Evolutionary conservation across 2,797 vertebrate species (phyloP), one percentile per base, ranked within the genome.

Genomic region (Lutjanus argentimaculatus): DNA sequence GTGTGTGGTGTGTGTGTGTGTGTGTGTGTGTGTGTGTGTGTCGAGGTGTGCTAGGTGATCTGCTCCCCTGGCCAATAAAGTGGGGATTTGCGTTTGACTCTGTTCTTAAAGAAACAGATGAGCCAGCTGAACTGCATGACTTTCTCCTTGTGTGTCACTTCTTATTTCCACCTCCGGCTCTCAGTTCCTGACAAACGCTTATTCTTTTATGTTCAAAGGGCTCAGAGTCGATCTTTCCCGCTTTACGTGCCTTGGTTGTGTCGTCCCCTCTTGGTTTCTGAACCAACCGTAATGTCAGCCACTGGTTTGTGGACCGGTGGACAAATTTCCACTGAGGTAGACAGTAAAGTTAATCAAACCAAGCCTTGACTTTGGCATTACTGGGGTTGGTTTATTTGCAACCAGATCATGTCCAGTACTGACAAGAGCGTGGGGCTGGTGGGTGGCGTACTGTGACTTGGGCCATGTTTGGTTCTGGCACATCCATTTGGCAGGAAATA

Each of bases 1-100:
- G n/a, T n/a, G n/a, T n/a, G 95, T 96, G 94, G 92, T 94, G 95
- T n/a, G n/a, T n/a, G 95, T 91, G 93, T 91, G 94, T 93, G 95
- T 93, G 95, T 92, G 77, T 89, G 30, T 36, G 30, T 36, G 30
- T 36, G 30, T 36, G 30, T 93, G 66, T 85, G 93, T 89, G 94
- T 13, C 93, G 95, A 92, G 79, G 87, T 89, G 91, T 78, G 89
- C 72, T 88, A 86, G 91, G 90, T 92, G 91, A 89, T 91, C 84
- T 88, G 90, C 88, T 94, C 89, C 84, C 82, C 79, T 74, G 87
- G 82, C 89, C 94, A 93, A 93, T 93, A 94, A 94, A 93, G 89
- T 69, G 80, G 78, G 91, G 90, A 91, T 92, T 94, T 93, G 90
- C 79, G 81, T 95, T 95, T 89, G 90, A 92, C 89, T 94, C 85